A percentile compares a stretch with the other conserved stretches of the same genome.
Conservation (phyloP, 2,113 vertebrate species). For the Motacilla alba region DNA sequence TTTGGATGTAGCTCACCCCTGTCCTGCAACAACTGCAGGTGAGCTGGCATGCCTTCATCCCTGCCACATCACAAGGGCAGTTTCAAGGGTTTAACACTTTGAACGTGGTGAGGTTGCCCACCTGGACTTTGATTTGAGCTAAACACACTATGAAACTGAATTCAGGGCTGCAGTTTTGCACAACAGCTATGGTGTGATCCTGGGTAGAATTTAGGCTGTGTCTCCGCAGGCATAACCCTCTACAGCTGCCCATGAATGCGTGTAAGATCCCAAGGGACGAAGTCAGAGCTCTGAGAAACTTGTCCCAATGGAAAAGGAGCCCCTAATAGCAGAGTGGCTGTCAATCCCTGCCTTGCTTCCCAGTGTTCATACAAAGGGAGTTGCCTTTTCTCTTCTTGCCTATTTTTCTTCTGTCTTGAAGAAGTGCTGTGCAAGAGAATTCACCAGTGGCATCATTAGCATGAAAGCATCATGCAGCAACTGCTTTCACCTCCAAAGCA, state of each 20-base stretch:
- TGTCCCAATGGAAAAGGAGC: rapidly evolving
- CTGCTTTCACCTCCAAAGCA: not conserved
- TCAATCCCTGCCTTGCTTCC: not conserved
- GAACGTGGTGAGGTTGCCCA: not conserved
- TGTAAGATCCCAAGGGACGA: not conserved
- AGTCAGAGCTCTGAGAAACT: not conserved
- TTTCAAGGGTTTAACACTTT: not conserved
- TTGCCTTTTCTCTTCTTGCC: not conserved
- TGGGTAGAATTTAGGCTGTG: not conserved
- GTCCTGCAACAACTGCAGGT: rapidly evolving
- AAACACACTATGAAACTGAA: not conserved
- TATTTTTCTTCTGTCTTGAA: not conserved
- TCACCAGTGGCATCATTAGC: not conserved
- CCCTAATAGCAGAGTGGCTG: not conserved
- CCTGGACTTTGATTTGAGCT: not conserved
- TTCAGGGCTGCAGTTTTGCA: not conserved
- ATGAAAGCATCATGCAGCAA: not conserved
- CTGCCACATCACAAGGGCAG: not conserved
- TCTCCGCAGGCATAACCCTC: not conserved
- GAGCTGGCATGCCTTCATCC: not conserved
- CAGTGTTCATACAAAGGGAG: rapidly evolving
- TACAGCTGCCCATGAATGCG: rapidly evolving
- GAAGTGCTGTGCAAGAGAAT: not conserved
- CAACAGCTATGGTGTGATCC: rapidly evolving
- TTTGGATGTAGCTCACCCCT: rapidly evolving